These are phyloP conservation scores for Notothenia rossii DNA, from an alignment of 2,113 vertebrate genomes.

Conservation along the genomic window DNA sequence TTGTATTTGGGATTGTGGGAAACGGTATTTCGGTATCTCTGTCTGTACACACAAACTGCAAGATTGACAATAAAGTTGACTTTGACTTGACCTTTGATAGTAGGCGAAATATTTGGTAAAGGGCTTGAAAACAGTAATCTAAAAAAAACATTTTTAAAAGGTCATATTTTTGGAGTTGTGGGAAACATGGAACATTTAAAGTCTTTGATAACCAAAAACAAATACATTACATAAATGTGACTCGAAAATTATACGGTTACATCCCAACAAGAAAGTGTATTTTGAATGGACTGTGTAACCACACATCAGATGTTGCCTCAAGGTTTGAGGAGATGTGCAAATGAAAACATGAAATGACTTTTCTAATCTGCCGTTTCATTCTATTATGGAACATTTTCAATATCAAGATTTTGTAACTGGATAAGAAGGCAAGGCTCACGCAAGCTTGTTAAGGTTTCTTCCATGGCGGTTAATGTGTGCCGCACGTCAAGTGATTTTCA, in stretches of 20 bases:
- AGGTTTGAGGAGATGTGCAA: slow-evolving; percentile 18
- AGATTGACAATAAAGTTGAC: no score
- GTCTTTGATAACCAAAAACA: not conserved
- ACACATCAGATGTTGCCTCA: not conserved
- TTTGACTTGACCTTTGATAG: no score
- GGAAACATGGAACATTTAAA: not conserved
- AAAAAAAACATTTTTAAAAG: no score
- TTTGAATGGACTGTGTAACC: not conserved
- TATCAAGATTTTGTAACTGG: slow-evolving; percentile 15
- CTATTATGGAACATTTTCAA: slow-evolving; percentile 31
- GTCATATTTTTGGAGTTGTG: no score
- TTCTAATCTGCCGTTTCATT: slow-evolving; percentile 35
- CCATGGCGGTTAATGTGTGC: not conserved
- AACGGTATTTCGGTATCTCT: no score
- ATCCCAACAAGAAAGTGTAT: not conserved
- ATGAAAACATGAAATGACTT: slow-evolving; percentile 30
- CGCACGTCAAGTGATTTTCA: slow-evolving; percentile 24
- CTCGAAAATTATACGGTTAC: not conserved
- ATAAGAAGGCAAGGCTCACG: slow-evolving; percentile 33
- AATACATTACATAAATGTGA: not conserved
- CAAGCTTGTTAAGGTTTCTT: slow-evolving; percentile 12
- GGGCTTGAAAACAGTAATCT: no score
- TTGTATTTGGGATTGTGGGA: no score
- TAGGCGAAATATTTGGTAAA: no score
- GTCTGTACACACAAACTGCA: no score